A percentile compares a stretch with the other conserved stretches of the same genome.
These are phyloP conservation scores for Patiria pectinifera DNA, from an alignment of 53 echinoderm and acorn worm species.

Conservation along the genomic window DNA sequence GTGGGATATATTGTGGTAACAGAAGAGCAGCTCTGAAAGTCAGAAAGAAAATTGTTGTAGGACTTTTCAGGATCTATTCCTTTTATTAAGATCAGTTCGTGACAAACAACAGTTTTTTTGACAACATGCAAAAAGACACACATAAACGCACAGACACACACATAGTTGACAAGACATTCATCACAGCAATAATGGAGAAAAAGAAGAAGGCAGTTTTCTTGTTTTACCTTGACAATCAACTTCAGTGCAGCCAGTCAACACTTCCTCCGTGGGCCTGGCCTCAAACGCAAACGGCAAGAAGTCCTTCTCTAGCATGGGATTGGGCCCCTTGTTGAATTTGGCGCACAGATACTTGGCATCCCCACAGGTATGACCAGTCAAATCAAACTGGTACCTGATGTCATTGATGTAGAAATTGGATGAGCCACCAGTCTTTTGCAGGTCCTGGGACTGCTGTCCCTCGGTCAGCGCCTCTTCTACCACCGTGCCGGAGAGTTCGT, in stretches of 20 bases:
- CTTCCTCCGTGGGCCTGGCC: slow-evolving; percentile 60
- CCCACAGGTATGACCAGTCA: slow-evolving; percentile 61
- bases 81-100: too few relatives aligned
- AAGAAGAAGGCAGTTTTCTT: background rate
- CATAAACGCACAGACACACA: background rate
- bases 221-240: slow-evolving; percentile 79
- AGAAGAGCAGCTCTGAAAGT: too few relatives aligned
- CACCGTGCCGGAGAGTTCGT: slow-evolving; percentile 42
- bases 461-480: slow-evolving; percentile 65
- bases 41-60: too few relatives aligned
- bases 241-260: slow-evolving; percentile 76
- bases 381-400: slow-evolving; percentile 63
- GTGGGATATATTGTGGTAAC: too few relatives aligned
- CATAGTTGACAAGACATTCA: background rate
- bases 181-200: background rate
- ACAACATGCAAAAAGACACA: background rate
- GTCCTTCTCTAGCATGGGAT: slow-evolving; percentile 62
- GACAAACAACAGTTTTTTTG: too few relatives aligned
- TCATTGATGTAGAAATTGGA: slow-evolving; percentile 26
- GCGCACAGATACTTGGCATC: slow-evolving; percentile 82
- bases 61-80: too few relatives aligned
- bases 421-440: background rate
- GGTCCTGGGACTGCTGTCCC: slow-evolving; percentile 32
- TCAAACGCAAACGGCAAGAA: slow-evolving; percentile 68
- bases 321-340: slow-evolving; percentile 75